These are phyloP conservation scores for Silurus meridionalis DNA, from an alignment of 2,113 vertebrate species.

Conservation along the genomic window DNA sequence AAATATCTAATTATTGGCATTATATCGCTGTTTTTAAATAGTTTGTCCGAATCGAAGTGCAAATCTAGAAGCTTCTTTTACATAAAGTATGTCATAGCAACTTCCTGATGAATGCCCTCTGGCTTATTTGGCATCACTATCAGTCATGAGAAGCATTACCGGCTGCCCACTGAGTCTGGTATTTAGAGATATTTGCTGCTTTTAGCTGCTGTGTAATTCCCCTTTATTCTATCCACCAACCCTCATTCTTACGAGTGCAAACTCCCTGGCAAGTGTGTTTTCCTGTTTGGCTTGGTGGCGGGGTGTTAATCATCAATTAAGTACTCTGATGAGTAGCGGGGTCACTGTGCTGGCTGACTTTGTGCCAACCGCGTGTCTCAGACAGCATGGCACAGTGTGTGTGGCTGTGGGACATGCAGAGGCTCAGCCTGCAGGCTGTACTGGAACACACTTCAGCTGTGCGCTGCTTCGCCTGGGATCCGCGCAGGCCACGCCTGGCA, in stretches of 20 bases:
- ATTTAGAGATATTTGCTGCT: slow-evolving; percentile 46
- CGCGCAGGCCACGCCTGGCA: slow-evolving; percentile 79
- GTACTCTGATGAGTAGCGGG: slow-evolving; percentile 18
- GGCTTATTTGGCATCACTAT: slow-evolving; percentile 33
- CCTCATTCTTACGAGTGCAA: slow-evolving; percentile 23
- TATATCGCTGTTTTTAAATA: background rate
- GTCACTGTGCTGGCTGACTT: slow-evolving; percentile 31
- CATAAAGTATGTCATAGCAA: background rate
- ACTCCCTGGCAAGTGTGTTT: slow-evolving; percentile 36
- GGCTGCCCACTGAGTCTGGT: slow-evolving; percentile 13
- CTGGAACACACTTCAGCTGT: slow-evolving; percentile 82
- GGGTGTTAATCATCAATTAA: slow-evolving; percentile 36
- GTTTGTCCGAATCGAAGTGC: background rate
- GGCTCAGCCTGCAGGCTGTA: slow-evolving; percentile 79
- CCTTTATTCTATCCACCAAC: slow-evolving; percentile 38
- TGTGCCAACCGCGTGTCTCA: slow-evolving; percentile 57
- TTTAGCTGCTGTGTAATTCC: slow-evolving; percentile 45
- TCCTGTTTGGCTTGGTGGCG: slow-evolving; percentile 10
- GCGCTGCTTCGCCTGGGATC: slow-evolving; percentile 90
- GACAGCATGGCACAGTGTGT: slow-evolving; percentile 84
- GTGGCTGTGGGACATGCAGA: slow-evolving; percentile 93
- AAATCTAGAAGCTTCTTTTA: background rate
- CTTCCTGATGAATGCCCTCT: slow-evolving; percentile 19
- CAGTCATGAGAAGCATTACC: slow-evolving; percentile 29
- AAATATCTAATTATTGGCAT: background rate